Evolutionary conservation across 2,888 invertebrate genomes (phyloP).

Genomic region (Thecocarcelia acutangulata): DNA sequence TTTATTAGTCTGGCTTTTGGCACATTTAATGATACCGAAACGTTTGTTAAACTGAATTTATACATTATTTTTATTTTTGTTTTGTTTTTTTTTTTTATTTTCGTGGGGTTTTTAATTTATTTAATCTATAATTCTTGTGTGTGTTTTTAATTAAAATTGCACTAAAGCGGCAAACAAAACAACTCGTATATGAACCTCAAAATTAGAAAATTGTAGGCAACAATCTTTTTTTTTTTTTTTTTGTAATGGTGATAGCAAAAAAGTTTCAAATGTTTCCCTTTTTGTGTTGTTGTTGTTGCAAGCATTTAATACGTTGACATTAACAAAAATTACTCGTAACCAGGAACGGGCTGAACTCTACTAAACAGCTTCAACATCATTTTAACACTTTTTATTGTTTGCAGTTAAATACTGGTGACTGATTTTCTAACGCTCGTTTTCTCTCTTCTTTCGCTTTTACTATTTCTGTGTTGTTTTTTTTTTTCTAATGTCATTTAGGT

Average conservation of each 20-base stretch:
- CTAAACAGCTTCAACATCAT: slow-evolving; percentile 10
- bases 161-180: slow-evolving; percentile 23
- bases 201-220: slow-evolving; percentile 45
- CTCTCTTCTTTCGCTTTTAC: not conserved
- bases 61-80: slow-evolving; percentile 3
- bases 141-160: slow-evolving; percentile 75
- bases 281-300: not conserved
- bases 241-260: slow-evolving; percentile 12
- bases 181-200: slow-evolving; percentile 21
- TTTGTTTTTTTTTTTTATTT: no score
- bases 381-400: slow-evolving; percentile 46
- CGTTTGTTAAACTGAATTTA: slow-evolving; percentile 33
- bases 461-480: slow-evolving; percentile 20
- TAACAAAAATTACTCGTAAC: not conserved
- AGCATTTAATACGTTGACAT: slow-evolving; percentile 1
- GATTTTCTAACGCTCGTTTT: not conserved
- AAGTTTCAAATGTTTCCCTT: no score
- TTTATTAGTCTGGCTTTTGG: slow-evolving; percentile 66
- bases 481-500: slow-evolving; percentile 64
- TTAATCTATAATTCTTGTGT: slow-evolving; percentile 68
- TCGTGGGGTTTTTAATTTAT: slow-evolving; percentile 65
- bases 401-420: slow-evolving; percentile 28
- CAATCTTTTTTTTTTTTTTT: no score
- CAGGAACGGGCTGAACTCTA: slow-evolving; percentile 12
- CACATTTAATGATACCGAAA: slow-evolving; percentile 52